phyloP scores from a whole-genome alignment of 1,140 invertebrate species.

The Drosophila neocordata region DNA sequence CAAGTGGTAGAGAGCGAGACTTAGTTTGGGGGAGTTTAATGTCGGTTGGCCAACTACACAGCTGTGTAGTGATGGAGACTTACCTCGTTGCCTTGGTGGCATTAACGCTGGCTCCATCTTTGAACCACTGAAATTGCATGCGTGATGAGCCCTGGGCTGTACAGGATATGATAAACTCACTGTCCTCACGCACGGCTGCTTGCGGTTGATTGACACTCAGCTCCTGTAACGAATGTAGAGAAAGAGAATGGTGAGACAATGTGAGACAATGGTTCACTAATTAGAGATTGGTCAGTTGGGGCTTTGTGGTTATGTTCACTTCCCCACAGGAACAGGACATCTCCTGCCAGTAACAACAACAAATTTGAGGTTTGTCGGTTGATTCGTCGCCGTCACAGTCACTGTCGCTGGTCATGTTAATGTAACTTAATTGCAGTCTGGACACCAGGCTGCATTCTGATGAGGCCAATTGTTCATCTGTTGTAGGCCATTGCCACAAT shows the following conservation, averaged over 20 bases:
- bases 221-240: constrained; percentile 83
- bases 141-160: constrained; percentile 89
- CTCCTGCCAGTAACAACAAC: constrained; percentile 22
- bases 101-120: constrained; percentile 90
- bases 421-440: constrained; percentile 63
- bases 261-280: constrained; percentile 63
- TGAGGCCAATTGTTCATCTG: constrained; percentile 67
- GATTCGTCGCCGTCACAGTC: neutral
- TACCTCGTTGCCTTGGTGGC: constrained; percentile 88
- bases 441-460: constrained; percentile 32
- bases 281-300: constrained; percentile 41
- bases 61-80: constrained; percentile 40
- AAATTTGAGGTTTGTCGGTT: constrained; percentile 58
- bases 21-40: constrained; percentile 18
- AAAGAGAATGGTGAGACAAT: neutral
- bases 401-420: constrained; percentile 61
- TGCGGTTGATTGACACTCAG: constrained; percentile 86
- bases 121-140: constrained; percentile 91
- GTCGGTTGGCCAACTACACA: neutral
- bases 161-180: constrained; percentile 90
- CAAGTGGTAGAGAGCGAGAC: neutral
- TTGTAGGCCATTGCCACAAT: constrained; percentile 50
- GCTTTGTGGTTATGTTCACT: neutral
- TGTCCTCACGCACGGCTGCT: constrained; percentile 87
- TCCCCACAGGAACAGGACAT: neutral